Base-by-base conservation (phyloP, 92 coral and sea anemone species). In the Zoanthus sociatus region DNA sequence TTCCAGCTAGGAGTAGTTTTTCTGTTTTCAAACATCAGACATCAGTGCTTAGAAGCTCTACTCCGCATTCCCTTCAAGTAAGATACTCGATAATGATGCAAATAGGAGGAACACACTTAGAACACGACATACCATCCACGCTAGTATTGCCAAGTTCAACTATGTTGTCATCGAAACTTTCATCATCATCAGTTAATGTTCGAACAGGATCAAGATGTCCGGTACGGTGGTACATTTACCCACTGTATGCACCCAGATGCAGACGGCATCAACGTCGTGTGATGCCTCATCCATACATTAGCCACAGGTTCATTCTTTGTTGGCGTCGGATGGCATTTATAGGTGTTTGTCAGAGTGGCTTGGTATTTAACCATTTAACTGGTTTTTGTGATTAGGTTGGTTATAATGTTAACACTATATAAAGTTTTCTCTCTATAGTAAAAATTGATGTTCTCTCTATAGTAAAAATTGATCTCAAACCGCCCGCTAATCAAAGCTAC, bases 251-350 rank as follows among this genome's bases (percentile, higher is more conserved):
- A 13, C 44, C 63, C 71, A 61, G 73, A 18, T 79, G 84, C 26
- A 79, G 73, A 63, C 10, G 51, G 2, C 18, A 73, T 5, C 73
- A 33, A 16, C 48, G 73, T 20, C 26, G 26, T 26, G 71, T 79
- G 4, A 9, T 42, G 9, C 84, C 84, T n/a, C 71, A 79, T 11
- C 73, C 84, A 32, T 60, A 63, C 16, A 21, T 60, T 61, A 60
- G 84, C 20, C n/a, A 45, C 3, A 61, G 7, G 84, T 61, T 79
- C 37, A 79, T 79, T 60, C 84, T 79, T 60, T 79, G 84, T 48
- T 79, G 84, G 84, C 84, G 84, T 12, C 55, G 84, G 1, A 79
- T 45, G 54, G 84, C 84, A 26, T 79, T 60, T 79, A 17, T 79
- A 1, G 84, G 84, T 11, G 55, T 79, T 47, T 79, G 84, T 72